Conservation (phyloP, 2,797 vertebrate species). For the Eleutherodactylus coqui region DNA sequence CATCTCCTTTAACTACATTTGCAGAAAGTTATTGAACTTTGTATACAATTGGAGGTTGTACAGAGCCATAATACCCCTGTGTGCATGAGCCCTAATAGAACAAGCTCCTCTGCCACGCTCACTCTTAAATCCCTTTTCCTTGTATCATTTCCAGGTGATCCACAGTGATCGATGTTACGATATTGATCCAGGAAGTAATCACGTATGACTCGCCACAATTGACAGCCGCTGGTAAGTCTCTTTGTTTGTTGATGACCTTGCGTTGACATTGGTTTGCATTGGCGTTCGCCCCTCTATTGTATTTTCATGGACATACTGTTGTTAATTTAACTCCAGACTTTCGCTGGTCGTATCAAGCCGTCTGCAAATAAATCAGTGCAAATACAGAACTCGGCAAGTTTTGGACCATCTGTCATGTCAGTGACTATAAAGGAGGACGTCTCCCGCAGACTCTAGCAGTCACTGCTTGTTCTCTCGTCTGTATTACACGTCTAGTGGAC, state of each 20-base stretch:
- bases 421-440: neutral
- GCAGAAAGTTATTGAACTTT: no score
- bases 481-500: neutral
- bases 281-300: neutral
- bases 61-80: neutral
- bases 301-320: slow-evolving; percentile 13
- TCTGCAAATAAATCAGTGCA: neutral
- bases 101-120: neutral
- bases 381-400: neutral
- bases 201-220: neutral
- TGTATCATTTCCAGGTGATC: neutral
- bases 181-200: neutral
- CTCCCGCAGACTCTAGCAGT: neutral
- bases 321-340: neutral
- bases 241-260: neutral
- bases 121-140: neutral
- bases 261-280: neutral
- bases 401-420: slow-evolving; percentile 5
- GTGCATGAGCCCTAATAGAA: neutral
- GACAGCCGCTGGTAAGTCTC: neutral
- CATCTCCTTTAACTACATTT: no score
- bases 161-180: neutral
- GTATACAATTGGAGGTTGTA: neutral
- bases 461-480: neutral
- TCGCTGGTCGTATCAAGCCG: neutral